A percentile compares a stretch with the other conserved stretches of the same genome.
Conservation (phyloP, 2,797 vertebrate species). For the Thripadectes ignobilis region DNA sequence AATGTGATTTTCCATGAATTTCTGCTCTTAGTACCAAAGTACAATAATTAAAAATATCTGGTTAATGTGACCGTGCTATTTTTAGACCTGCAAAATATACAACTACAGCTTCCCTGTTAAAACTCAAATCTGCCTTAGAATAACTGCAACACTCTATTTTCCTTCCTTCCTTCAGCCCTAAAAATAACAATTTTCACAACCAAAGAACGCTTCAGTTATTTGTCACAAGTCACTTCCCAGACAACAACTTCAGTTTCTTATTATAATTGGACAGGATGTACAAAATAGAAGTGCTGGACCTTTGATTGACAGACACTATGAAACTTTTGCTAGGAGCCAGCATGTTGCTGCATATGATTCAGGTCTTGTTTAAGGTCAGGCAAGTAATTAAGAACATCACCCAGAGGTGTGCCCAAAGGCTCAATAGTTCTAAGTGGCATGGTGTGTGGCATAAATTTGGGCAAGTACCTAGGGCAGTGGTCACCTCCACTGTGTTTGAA, state of each 20-base stretch:
- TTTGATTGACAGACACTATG: conserved; percentile 5
- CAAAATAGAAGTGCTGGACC: conserved; percentile 30
- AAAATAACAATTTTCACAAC: conserved; percentile 46
- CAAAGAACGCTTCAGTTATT: neutral
- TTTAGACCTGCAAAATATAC: neutral
- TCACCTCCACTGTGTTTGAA: neutral
- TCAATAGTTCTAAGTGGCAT: neutral
- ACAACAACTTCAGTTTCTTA: neutral
- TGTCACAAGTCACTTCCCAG: conserved; percentile 39
- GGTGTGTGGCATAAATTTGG: neutral
- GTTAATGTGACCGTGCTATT: neutral
- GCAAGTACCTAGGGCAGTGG: neutral
- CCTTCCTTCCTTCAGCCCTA: neutral
- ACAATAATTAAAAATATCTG: neutral
- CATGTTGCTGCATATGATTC: neutral
- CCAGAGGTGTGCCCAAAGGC: neutral
- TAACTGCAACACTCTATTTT: neutral
- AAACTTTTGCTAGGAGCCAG: neutral
- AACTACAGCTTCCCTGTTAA: neutral
- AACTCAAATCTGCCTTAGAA: neutral
- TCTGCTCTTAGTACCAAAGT: neutral
- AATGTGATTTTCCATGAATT: neutral
- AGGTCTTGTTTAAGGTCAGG: neutral
- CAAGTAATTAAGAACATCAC: neutral
- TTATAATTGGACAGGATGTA: conserved; percentile 8